These are phyloP conservation scores for Lepidurus packardi DNA, from an alignment of 1,140 invertebrate genomes.

Conservation along the genomic window DNA sequence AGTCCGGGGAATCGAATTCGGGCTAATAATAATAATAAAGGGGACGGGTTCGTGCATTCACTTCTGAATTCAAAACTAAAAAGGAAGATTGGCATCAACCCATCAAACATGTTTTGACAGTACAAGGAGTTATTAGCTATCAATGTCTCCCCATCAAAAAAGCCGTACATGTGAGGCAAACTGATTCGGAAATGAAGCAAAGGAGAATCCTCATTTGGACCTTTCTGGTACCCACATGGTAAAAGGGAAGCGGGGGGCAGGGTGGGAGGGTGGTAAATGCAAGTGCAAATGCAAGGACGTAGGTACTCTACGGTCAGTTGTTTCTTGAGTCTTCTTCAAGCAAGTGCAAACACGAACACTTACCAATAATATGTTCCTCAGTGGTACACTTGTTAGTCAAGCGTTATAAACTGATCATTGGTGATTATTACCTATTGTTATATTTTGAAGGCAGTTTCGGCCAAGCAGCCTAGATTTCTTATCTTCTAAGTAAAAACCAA, in stretches of 20 bases:
- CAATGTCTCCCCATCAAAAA: conserved; percentile 1
- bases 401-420: not conserved
- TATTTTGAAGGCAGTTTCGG: too few species aligned
- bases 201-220: conserved; percentile 6
- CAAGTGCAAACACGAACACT: not conserved
- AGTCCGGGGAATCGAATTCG: too few species aligned
- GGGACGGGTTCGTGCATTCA: too few species aligned
- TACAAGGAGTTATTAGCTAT: conserved; percentile 16
- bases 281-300: conserved; percentile 17
- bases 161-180: conserved; percentile 7
- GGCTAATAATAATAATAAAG: too few species aligned
- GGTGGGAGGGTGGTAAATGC: not conserved
- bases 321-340: conserved; percentile 19
- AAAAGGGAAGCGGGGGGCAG: not conserved
- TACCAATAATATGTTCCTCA: not conserved
- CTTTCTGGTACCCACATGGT: not conserved
- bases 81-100: not conserved
- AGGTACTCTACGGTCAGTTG: not conserved
- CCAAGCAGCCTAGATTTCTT: too few species aligned
- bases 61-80: too few species aligned
- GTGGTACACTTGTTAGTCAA: not conserved
- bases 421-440: not conserved
- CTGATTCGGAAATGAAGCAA: not conserved
- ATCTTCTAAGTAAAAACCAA: too few species aligned
- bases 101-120: not conserved